Percentiles rank a stretch among this genome's conserved stretches.
phyloP scores from a whole-genome alignment of 92 coral and sea anemone genomes.

The Plumapathes pennacea region DNA sequence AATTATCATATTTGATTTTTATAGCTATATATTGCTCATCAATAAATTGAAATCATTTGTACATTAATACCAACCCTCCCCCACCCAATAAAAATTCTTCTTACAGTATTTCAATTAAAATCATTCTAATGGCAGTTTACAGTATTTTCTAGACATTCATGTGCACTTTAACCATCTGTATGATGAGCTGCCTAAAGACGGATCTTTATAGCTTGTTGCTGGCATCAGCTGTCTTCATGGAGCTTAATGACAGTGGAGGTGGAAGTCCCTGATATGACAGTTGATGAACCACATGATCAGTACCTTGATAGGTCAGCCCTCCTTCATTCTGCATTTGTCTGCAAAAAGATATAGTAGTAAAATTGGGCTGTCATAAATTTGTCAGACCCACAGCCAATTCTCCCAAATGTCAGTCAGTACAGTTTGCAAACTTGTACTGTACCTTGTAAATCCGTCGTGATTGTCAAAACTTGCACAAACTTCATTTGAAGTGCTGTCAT shows the following conservation, averaged over 20 bases:
- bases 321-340: constrained; percentile 89
- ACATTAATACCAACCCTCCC: too few relatives aligned
- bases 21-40: too few relatives aligned
- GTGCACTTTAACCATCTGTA: too few relatives aligned
- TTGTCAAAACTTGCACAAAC: constrained; percentile 68
- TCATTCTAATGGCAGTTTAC: too few relatives aligned
- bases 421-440: neutral
- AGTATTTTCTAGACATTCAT: too few relatives aligned
- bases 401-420: neutral
- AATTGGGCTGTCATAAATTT: neutral
- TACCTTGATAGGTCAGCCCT: constrained; percentile 80
- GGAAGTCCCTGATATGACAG: constrained; percentile 87
- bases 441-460: constrained; percentile 89
- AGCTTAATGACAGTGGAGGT: constrained; percentile 76
- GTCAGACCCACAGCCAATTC: neutral
- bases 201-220: too few relatives aligned
- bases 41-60: too few relatives aligned
- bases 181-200: too few relatives aligned
- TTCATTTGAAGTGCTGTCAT: too few relatives aligned
- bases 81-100: too few relatives aligned
- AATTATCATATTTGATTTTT: too few relatives aligned
- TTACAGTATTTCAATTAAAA: too few relatives aligned
- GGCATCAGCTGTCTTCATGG: constrained; percentile 22
- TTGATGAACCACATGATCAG: constrained; percentile 80
- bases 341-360: constrained; percentile 8